A percentile compares a stretch with the other conserved stretches of the same genome.
These are phyloP conservation scores for Gyrodactylus salaris DNA, from an alignment of 1,140 invertebrate genomes.

Conservation along the genomic window DNA sequence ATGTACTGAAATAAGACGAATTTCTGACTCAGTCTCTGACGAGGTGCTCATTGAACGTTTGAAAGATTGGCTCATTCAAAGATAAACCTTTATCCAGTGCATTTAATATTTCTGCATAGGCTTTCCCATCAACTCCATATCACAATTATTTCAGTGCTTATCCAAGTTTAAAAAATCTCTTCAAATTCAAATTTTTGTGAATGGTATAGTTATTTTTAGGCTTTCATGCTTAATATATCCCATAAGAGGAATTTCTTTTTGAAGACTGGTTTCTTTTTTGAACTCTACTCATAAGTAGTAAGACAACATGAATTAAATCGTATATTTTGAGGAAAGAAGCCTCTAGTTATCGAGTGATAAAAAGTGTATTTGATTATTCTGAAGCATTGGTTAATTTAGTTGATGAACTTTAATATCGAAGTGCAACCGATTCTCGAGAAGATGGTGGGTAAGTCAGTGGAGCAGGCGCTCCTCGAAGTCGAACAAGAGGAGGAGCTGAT, in stretches of 20 bases:
- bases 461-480: not conserved
- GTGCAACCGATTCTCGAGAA: not conserved
- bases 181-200: too few species aligned
- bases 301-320: not conserved
- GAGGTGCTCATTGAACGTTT: too few species aligned
- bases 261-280: not conserved
- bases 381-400: not conserved
- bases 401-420: not conserved
- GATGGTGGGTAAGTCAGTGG: not conserved
- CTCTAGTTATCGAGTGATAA: not conserved
- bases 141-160: too few species aligned
- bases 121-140: too few species aligned
- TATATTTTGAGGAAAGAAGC: not conserved
- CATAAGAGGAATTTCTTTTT: not conserved
- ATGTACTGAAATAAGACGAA: too few species aligned
- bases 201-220: too few species aligned
- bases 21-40: too few species aligned
- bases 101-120: too few species aligned
- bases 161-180: too few species aligned
- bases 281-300: not conserved
- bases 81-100: too few species aligned
- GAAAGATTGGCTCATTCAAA: too few species aligned
- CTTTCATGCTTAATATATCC: too few species aligned
- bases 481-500: not conserved
- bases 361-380: not conserved